These are phyloP conservation scores for Lasioglossum baleicum DNA, from an alignment of 1,140 invertebrate genomes.

Conservation along the genomic window DNA sequence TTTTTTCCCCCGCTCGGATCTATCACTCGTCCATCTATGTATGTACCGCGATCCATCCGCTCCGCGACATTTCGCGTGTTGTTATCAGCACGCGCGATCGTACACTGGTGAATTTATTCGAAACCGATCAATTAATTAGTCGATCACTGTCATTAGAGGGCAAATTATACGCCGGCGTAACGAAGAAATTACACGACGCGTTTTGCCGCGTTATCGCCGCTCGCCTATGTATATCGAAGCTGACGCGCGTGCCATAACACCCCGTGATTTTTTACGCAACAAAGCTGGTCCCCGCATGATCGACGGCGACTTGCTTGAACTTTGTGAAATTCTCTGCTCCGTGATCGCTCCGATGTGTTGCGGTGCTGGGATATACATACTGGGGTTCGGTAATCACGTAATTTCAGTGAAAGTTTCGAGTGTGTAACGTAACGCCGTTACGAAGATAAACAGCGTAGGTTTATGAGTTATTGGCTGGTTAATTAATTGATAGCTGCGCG, in stretches of 20 bases:
- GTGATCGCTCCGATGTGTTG: too few relatives aligned
- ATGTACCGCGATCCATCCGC: neutral
- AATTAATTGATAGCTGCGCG: neutral
- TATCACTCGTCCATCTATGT: neutral
- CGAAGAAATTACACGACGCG: conserved; percentile 28
- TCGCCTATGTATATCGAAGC: neutral
- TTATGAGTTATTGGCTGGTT: neutral
- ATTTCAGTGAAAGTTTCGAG: neutral
- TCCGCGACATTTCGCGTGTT: too few relatives aligned
- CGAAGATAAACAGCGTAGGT: neutral
- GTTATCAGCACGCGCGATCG: conserved; percentile 30
- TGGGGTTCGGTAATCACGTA: neutral
- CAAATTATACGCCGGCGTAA: conserved; percentile 24
- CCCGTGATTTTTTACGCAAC: neutral
- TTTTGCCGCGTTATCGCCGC: conserved; percentile 7
- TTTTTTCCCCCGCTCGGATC: neutral
- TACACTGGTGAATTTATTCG: conserved; percentile 27
- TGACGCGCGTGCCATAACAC: conserved; percentile 9
- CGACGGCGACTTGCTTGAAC: neutral
- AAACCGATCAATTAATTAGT: conserved; percentile 32
- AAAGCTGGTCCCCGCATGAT: neutral
- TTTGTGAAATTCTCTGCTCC: neutral
- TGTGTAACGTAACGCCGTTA: neutral
- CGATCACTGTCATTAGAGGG: conserved; percentile 25
- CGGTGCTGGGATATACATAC: too few relatives aligned